Conservation (phyloP, 1,140 invertebrate genomes). For the Maniola jurtina region DNA sequence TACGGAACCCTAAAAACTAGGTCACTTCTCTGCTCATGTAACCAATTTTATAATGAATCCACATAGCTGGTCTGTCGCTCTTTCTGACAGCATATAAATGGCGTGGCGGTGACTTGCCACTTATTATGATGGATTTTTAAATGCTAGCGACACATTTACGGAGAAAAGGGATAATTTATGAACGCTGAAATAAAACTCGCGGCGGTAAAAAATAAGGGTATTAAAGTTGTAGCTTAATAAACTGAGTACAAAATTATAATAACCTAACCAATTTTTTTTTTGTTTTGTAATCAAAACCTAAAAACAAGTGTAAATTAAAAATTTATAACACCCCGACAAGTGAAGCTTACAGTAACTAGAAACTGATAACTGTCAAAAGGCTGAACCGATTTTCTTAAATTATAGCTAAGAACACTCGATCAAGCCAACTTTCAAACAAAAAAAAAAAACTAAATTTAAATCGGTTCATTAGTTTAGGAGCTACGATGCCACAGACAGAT, state of each 20-base stretch:
- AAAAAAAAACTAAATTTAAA: too few species aligned
- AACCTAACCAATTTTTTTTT: background rate
- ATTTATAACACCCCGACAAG: too few species aligned
- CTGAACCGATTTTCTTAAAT: too few species aligned
- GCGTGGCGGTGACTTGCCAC: slow-evolving; percentile 59
- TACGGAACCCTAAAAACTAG: slow-evolving; percentile 7
- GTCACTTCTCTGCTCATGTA: slow-evolving; percentile 25
- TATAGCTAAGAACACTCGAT: too few species aligned
- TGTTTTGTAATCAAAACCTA: too few species aligned
- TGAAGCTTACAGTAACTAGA: too few species aligned
- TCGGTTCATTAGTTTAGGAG: too few species aligned
- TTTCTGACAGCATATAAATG: slow-evolving; percentile 61
- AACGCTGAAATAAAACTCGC: slow-evolving; percentile 26
- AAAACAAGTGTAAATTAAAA: too few species aligned
- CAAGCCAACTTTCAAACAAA: too few species aligned
- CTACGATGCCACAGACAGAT: too few species aligned
- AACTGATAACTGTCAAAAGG: too few species aligned
- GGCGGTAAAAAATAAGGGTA: slow-evolving; percentile 11
- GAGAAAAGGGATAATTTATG: slow-evolving; percentile 53
- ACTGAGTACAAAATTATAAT: slow-evolving; percentile 1
- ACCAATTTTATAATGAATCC: slow-evolving; percentile 65
- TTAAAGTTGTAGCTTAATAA: slow-evolving; percentile 14
- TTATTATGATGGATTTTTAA: slow-evolving; percentile 71
- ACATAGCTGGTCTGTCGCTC: slow-evolving; percentile 64
- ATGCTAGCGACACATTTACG: slow-evolving; percentile 61